Evolutionary conservation across 2,113 vertebrate genomes (phyloP), one percentile per base, ranked within the genome.

Genomic region (Noturus placidus): DNA sequence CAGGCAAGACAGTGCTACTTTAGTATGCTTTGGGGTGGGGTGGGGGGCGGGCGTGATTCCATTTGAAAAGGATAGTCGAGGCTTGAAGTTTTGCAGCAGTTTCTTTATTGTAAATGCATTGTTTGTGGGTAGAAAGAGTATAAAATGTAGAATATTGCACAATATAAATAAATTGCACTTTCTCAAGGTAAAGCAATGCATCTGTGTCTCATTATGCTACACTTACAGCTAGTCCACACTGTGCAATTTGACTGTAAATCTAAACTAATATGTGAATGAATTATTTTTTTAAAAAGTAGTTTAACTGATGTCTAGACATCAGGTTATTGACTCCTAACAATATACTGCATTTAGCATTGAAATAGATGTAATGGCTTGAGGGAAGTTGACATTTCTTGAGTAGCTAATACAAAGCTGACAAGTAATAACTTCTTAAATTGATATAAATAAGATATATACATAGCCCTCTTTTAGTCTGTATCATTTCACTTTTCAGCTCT

Each of bases 141-240:
- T 92, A 96, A 98, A 98, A 97, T 93, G 94, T 92, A 93, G 78
- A 94, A 95, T 95, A 96, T 94, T 95, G 91, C 93, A 95, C 94
- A 94, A 94, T 92, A 52, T 93, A 95, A 95, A 95, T 96, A 94
- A 96, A 94, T 95, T 94, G 95, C 96, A 95, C 96, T 97, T 90
- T 97, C 93, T 95, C 95, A 95, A 93, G 93, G 90, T 93, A 85
- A 90, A 91, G 92, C 92, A 93, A 93, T 92, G 94, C 93, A 93
- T 92, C 90, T 92, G 93, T 82, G 65, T 95, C 84, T 93, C 90
- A 93, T 81, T 89, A 92, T 95, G 95, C 95, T 95, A 95, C 95
- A 93, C 92, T 92, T 89, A 90, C 92, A 91, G 87, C 67, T 92
- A 93, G 86, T 91, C 89, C 92, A 93, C 88, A 90, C 83, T 78